phyloP scores from a whole-genome alignment of 2,797 vertebrate genomes.

The Anguilla megastoma region DNA sequence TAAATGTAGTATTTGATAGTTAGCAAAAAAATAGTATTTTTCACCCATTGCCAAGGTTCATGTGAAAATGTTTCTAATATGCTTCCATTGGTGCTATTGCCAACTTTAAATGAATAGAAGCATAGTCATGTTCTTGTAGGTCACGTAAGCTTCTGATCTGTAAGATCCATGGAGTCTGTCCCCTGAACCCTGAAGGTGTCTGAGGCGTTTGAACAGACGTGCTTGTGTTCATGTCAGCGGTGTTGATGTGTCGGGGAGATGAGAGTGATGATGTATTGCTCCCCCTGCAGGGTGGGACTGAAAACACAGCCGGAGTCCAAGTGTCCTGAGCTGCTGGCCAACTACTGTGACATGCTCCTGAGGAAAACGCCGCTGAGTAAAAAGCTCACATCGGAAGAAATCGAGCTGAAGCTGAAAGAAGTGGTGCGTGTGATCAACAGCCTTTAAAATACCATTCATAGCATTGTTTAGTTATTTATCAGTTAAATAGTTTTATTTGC shows the following conservation, averaged over 20 bases:
- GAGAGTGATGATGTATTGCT: neutral
- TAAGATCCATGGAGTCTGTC: neutral
- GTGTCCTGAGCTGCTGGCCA: slow-evolving; percentile 97
- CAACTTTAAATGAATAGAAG: neutral
- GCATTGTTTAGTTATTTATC: neutral
- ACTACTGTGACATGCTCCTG: slow-evolving; percentile 99
- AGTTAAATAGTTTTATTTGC: neutral
- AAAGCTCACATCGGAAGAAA: slow-evolving; percentile 98
- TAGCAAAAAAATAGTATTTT: neutral
- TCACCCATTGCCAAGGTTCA: neutral
- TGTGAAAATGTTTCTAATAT: neutral
- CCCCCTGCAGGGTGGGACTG: slow-evolving; percentile 81
- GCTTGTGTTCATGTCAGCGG: neutral
- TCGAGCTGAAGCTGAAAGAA: slow-evolving; percentile 98
- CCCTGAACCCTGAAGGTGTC: neutral
- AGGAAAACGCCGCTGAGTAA: slow-evolving; percentile 98
- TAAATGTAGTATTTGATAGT: neutral
- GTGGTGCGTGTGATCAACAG: slow-evolving; percentile 77
- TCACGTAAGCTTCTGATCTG: neutral
- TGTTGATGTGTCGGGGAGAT: neutral
- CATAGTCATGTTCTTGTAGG: neutral
- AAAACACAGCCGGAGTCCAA: slow-evolving; percentile 99
- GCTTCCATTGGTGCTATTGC: neutral
- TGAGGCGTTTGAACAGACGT: neutral
- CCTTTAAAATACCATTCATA: neutral